These are phyloP conservation scores for Colletes latitarsis DNA, from an alignment of 1,140 invertebrate species.

Conservation along the genomic window DNA sequence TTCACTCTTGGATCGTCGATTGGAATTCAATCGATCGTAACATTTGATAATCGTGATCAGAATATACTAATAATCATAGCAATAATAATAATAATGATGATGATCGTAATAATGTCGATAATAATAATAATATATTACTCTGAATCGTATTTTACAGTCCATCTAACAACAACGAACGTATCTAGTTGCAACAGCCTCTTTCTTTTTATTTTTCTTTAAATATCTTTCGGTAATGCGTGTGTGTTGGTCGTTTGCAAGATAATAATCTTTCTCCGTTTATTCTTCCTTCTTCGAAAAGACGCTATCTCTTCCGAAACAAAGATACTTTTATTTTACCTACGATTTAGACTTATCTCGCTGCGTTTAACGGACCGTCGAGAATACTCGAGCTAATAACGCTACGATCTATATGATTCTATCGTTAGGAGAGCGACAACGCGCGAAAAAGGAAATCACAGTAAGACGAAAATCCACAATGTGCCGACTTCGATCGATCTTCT, in stretches of 20 bases:
- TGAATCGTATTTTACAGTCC: constrained; percentile 69
- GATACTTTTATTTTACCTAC: background rate
- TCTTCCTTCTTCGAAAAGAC: background rate
- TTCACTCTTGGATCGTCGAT: constrained; percentile 50
- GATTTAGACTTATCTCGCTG: background rate
- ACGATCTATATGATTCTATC: constrained; percentile 42
- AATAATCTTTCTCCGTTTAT: constrained; percentile 17
- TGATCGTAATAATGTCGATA: constrained; percentile 39
- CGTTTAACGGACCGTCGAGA: background rate
- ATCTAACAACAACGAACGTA: constrained; percentile 69
- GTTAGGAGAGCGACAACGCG: constrained; percentile 44
- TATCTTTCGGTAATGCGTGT: constrained; percentile 29
- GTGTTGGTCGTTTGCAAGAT: constrained; percentile 30
- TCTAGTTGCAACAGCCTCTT: constrained; percentile 71
- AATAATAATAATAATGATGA: constrained; percentile 39
- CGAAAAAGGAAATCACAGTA: constrained; percentile 64
- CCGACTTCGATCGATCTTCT: constrained; percentile 9
- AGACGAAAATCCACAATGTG: constrained; percentile 57
- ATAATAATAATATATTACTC: constrained; percentile 72
- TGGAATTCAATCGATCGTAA: constrained; percentile 53
- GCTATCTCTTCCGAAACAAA: constrained; percentile 7
- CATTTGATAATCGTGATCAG: constrained; percentile 58
- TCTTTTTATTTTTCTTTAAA: constrained; percentile 44
- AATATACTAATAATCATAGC: constrained; percentile 34
- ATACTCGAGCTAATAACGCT: constrained; percentile 41